Conservation (phyloP, 2,797 vertebrate species). For the Serranus cabrilla region DNA sequence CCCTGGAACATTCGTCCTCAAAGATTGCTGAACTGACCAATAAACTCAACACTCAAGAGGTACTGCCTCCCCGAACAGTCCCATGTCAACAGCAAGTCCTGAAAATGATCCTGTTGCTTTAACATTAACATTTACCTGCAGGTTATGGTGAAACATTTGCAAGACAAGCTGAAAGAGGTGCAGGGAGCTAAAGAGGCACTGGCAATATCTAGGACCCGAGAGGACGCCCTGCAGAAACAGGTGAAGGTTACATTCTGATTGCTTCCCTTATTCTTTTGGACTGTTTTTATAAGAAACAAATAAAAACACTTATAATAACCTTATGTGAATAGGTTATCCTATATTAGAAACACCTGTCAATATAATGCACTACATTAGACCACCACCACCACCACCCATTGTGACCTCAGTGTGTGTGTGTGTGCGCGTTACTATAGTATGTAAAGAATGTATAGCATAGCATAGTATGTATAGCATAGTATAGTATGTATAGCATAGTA, state of each 20-base stretch:
- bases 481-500: no score
- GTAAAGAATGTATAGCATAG: no score
- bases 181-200: constrained; percentile 88
- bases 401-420: no score
- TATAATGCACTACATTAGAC: no score
- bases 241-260: constrained; percentile 70
- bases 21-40: constrained; percentile 89
- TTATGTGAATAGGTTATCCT: no score
- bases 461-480: no score
- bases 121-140: constrained; percentile 57
- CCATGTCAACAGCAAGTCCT: not conserved
- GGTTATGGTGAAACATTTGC: constrained; percentile 90
- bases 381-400: no score
- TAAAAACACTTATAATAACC: not conserved
- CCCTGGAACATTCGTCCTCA: constrained; percentile 91
- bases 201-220: constrained; percentile 86
- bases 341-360: no score
- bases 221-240: constrained; percentile 92
- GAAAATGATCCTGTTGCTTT: not conserved
- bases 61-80: constrained; percentile 48
- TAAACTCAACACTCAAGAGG: constrained; percentile 90
- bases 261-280: not conserved
- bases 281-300: not conserved
- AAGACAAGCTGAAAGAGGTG: constrained; percentile 88
- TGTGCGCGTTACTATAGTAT: no score